These are phyloP conservation scores for Varanus salvator DNA, from an alignment of 2,113 vertebrate species.

Conservation along the genomic window DNA sequence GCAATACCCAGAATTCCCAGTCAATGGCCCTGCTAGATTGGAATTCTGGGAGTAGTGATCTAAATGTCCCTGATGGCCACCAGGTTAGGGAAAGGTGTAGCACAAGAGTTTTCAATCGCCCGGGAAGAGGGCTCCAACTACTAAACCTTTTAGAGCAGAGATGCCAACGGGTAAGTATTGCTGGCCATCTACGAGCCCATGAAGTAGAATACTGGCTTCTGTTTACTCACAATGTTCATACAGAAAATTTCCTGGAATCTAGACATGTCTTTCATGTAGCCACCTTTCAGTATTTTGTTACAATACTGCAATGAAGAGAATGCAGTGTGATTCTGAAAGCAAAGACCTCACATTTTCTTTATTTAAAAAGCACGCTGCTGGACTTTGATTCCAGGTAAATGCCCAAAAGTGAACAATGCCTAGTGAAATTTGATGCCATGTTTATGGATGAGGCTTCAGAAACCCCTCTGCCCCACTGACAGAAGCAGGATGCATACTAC, in stretches of 20 bases:
- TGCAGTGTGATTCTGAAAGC: neutral
- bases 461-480: neutral
- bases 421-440: neutral
- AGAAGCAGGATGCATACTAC: neutral
- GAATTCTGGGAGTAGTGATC: no score
- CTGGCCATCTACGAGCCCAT: neutral
- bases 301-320: neutral
- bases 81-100: no score
- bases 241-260: neutral
- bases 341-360: neutral
- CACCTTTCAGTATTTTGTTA: neutral
- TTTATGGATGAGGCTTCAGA: no score
- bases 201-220: no score
- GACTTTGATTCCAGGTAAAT: neutral
- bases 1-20: no score
- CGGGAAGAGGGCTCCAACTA: no score
- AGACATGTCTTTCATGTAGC: neutral
- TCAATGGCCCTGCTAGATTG: no score
- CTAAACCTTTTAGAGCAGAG: no score
- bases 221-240: no score
- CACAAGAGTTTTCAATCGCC: no score
- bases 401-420: neutral
- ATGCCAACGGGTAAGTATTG: no score
- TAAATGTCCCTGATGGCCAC: no score
- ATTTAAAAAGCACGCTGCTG: neutral